A percentile compares a stretch with the other conserved stretches of the same genome.
Evolutionary conservation across 2,113 vertebrate species (phyloP).

Genomic region (Nothoprocta pentlandii): DNA sequence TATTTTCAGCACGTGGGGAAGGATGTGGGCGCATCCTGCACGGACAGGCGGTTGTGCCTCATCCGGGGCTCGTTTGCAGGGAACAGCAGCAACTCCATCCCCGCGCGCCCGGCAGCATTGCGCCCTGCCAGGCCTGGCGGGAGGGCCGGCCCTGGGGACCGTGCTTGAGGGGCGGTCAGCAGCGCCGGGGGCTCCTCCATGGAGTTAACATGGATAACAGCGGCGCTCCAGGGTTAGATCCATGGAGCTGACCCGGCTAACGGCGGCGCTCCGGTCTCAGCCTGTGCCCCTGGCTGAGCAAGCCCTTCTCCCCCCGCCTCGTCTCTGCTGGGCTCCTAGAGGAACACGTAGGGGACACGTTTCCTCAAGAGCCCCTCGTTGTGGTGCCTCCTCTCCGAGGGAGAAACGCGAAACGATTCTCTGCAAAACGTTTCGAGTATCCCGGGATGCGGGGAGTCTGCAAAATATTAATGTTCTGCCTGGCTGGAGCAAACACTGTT

Average conservation of each 20-base stretch:
- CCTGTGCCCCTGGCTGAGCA: not conserved
- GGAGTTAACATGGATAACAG: no score
- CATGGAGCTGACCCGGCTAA: no score
- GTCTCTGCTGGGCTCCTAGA: not conserved
- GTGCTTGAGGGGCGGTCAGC: no score
- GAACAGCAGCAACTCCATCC: not conserved
- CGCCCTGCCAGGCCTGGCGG: not conserved
- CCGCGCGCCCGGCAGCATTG: not conserved
- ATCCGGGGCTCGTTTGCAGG: not conserved
- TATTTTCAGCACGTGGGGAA: not conserved
- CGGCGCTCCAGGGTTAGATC: no score
- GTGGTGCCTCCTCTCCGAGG: not conserved
- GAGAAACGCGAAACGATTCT: not conserved
- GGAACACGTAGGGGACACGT: not conserved
- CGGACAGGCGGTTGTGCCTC: not conserved
- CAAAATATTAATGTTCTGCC: constrained; percentile 22
- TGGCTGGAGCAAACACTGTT: constrained; percentile 47
- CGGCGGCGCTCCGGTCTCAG: not conserved
- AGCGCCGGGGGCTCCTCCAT: no score
- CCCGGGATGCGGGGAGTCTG: not conserved
- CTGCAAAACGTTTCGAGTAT: constrained; percentile 7
- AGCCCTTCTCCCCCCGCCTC: not conserved
- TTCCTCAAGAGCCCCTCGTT: not conserved
- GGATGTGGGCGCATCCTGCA: not conserved
- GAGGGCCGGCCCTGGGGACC: no score